Evolutionary conservation across 2,797 vertebrate species (phyloP), one percentile per base, ranked within the genome.

Genomic region (Meriones psammophilus): DNA sequence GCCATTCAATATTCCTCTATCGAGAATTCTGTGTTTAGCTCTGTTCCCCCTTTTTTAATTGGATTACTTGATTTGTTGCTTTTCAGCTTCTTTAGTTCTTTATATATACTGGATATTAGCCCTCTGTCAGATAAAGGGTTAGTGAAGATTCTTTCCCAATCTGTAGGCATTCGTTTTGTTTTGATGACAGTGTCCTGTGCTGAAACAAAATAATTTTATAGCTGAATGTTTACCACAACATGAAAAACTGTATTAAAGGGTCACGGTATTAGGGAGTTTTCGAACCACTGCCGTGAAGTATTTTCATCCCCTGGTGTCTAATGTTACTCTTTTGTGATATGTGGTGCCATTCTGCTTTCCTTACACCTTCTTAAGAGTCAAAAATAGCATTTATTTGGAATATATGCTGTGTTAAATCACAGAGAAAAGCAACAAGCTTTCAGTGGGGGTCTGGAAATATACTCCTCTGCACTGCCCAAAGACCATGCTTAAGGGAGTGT

Each of bases 371-470:
- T 50, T 54, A 78, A 91, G 36, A 66, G n/a, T 62, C 68, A 88
- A 92, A 69, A 88, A n/a, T 26, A 90, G 50, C 68, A 85, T 94
- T 54, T 64, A 50, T 69, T 95, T 83, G 68, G 88, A 97, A 84
- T 84, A 24, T 62, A 18, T 58, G 28, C n/a, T 26, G n/a, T 95
- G 85, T 78, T 87, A 74, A 84, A 90, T 69, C 64, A 87, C 42
- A 77, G 85, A 77, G 28, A 39, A 88, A 87, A 71, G 46, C 28
- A 62, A 90, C 60, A 69, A 64, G 0, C 84, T 64, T 58, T 74
- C 91, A 50, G 30, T 54, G 66, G 73, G 50, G 50, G 26, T 80
- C 5, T 64, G 22, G 33, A 56, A 79, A 28, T 36, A n/a, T 14
- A 81, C 30, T 42, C 56, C 60, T 54, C 24, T 89, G 64, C 20